Evolutionary conservation across 1,140 invertebrate species (phyloP), one percentile per base, ranked within the genome.

Genomic region (Drosophila lowei): DNA sequence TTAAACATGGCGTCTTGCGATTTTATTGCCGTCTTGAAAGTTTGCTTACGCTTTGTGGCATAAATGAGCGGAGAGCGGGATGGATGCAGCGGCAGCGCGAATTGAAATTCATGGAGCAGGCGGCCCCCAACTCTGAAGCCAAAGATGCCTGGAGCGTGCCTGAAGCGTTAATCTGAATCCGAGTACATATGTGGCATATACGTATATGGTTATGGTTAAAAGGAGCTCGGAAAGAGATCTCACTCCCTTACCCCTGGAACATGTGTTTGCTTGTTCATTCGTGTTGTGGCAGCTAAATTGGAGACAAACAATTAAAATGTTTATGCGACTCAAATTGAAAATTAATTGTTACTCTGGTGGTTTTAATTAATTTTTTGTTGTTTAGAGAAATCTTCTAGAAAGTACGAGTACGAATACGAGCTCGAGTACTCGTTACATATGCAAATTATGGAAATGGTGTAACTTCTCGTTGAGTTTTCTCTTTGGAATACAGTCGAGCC

Each of bases 241-340:
- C 21, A 18, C 16, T 59, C 15, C 13, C 18, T 42, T 41, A 44
- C 50, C 34, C 52, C 34, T 61, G 43, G 16, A 58, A 81, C 83
- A 85, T 88, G 77, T 85, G 83, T 88, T 81, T 84, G 75, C 66
- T 75, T 84, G 77, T 75, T 84, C 71, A 75, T 73, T 84, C 65
- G 43, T 72, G 57, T 52, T 70, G 70, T 49, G 57, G 47, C 61
- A 49, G 64, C 67, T 53, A 75, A 78, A 84, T 84, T 62, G 68
- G 64, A 88, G 70, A 71, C 83, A 85, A 85, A 81, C 83, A 85
- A 85, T 86, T 81, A 81, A 81, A 81, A 85, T 81, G 83, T 78
- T 86, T 76, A 63, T 77, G 65, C 56, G 55, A 30, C 62, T 81
- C 72, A 88, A 85, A 85, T 88, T 86, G 83, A 86, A 86, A 86